Conservation (phyloP, 2,113 vertebrate genomes). For the Vulpes lagopus region DNA sequence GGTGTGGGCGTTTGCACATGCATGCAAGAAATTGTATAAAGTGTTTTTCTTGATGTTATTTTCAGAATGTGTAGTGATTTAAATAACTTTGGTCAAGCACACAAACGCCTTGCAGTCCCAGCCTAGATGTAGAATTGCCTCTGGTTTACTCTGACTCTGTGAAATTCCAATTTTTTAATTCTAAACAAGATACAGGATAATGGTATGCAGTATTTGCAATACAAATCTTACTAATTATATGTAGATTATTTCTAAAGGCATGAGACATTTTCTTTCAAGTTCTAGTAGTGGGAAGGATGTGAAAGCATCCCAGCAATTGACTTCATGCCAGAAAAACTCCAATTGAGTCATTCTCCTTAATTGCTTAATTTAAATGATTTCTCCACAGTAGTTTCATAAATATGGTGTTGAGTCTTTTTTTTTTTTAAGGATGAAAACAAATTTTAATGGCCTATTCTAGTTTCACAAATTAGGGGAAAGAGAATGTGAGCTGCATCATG, state of each 20-base stretch:
- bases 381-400: constrained; percentile 58
- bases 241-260: constrained; percentile 26
- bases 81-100: constrained; percentile 5
- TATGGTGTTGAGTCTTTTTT: constrained; percentile 21
- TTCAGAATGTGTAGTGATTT: background rate
- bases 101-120: background rate
- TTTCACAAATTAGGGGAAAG: constrained; percentile 60
- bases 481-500: background rate
- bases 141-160: constrained; percentile 27
- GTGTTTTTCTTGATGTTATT: constrained; percentile 36
- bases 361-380: constrained; percentile 72
- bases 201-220: background rate
- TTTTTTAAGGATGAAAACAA: constrained; percentile 60
- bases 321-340: constrained; percentile 47
- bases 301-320: constrained; percentile 20
- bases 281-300: constrained; percentile 31
- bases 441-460: constrained; percentile 29
- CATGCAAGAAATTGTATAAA: background rate
- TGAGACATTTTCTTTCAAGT: constrained; percentile 13
- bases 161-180: constrained; percentile 29
- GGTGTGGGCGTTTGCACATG: background rate
- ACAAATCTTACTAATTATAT: constrained; percentile 27
- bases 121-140: background rate
- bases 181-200: constrained; percentile 19
- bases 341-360: constrained; percentile 57